Evolutionary conservation across 2,888 invertebrate genomes (phyloP), one percentile per base, ranked within the genome.

Genomic region (Agrochola macilenta): DNA sequence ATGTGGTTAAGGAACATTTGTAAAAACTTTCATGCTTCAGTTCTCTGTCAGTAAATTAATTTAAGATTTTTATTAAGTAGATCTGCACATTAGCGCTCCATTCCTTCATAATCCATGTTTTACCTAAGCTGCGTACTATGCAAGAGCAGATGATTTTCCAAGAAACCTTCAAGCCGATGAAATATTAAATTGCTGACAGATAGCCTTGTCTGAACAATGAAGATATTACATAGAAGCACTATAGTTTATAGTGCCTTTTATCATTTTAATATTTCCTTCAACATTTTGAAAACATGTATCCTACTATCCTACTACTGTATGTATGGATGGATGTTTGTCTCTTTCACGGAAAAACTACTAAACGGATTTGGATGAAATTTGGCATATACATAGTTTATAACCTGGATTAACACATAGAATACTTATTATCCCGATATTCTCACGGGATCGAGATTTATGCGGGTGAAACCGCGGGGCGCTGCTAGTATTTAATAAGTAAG

Each of bases 181-280:
- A 82, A 61, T 70, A 82, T 82, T n/a, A 76, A 52, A 61, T 70
- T 66, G 8, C 4, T 69, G 49, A 60, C 23, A 63, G 35, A 54
- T n/a, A 20, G n/a, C n/a, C 30, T 39, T 61, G 17, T 46, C 26
- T 77, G 23, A 70, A 70, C 12, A 66, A 57, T 70, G 17, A 30
- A 70, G n/a, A 3, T 77, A 35, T 82, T 76, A 54, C 30, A 20
- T 1, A 8, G 60, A 49, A 66, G n/a, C 46, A 14, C 39, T 57
- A 17, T 39, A 14, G 23, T 58, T 30, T 58, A 61, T 26, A 65
- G 11, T 66, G 20, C n/a, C 26, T 82, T 64, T 60, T 39, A 46
- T 69, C 0, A 46, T 54, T 69, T 60, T 54, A 52, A 49, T 68
- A 68, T 49, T 30, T 49, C 12, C 30, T 49, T 4, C 7, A 30